A percentile compares a stretch with the other conserved stretches of the same genome.
Evolutionary conservation across 1,140 invertebrate species (phyloP).

Genomic region (Pseudomyrmex pallidus): DNA sequence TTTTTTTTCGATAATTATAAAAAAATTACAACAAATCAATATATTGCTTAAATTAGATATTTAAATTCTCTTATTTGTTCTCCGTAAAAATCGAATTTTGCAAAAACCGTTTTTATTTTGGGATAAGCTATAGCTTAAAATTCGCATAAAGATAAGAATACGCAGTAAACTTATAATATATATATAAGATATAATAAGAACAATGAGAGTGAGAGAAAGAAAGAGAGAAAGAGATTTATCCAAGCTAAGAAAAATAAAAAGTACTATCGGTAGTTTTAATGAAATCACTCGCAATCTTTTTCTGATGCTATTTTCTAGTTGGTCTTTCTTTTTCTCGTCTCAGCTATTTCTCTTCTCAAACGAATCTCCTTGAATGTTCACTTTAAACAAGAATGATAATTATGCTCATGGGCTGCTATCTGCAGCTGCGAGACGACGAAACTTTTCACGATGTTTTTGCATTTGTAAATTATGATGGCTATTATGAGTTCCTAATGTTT

Average conservation of each 20-base stretch:
- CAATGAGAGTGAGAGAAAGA: background rate
- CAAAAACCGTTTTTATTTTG: background rate
- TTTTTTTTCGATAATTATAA: conserved; percentile 7
- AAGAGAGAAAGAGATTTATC: conserved; percentile 1
- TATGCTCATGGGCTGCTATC: background rate
- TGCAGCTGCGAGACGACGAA: conserved; percentile 4
- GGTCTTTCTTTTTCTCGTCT: background rate
- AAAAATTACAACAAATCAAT: background rate
- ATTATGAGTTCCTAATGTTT: conserved; percentile 1
- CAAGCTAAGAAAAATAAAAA: conserved; percentile 3
- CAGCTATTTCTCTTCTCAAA: conserved; percentile 14
- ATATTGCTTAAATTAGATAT: background rate
- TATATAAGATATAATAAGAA: no score
- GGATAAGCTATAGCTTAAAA: background rate
- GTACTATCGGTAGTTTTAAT: conserved; percentile 10
- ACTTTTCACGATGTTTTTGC: conserved; percentile 32
- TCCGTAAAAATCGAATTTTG: background rate
- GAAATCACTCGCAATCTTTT: conserved; percentile 7
- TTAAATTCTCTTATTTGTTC: background rate
- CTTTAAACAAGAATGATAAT: conserved; percentile 41
- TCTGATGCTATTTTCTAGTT: background rate
- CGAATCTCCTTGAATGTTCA: conserved; percentile 3
- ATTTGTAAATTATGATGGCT: conserved; percentile 29
- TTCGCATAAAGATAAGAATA: background rate
- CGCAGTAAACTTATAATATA: conserved; percentile 1